A percentile compares a stretch with the other conserved stretches of the same genome.
These are phyloP conservation scores for Emys orbicularis DNA, from an alignment of 2,797 vertebrate species.

Conservation along the genomic window DNA sequence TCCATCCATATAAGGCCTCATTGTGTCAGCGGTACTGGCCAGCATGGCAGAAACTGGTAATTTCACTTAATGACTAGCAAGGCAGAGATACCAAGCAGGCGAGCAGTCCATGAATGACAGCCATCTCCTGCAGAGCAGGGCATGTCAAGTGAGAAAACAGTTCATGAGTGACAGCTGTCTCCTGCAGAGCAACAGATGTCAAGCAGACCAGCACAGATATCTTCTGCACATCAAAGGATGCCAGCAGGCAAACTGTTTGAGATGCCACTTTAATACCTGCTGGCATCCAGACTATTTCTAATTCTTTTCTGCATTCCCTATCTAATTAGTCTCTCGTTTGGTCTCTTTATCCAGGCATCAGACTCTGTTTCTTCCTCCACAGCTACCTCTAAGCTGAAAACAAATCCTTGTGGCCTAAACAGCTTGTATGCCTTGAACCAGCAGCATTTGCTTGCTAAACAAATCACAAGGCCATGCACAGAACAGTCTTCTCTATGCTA, in stretches of 20 bases:
- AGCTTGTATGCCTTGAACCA: background rate
- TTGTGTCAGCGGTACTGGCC: background rate
- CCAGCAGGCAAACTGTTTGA: slow-evolving; percentile 7
- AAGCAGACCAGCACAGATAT: background rate
- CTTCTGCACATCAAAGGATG: background rate
- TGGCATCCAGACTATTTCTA: background rate
- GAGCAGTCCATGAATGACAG: slow-evolving; percentile 32
- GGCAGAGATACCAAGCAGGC: slow-evolving; percentile 16
- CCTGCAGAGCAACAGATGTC: background rate
- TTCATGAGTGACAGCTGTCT: slow-evolving; percentile 37
- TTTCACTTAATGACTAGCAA: slow-evolving; percentile 15
- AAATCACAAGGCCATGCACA: background rate
- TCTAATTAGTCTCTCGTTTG: background rate
- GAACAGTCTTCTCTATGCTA: background rate
- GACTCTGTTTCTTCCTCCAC: background rate
- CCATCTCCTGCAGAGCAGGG: background rate
- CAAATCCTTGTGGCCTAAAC: background rate
- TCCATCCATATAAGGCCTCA: background rate
- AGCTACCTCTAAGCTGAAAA: background rate
- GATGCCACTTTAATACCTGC: background rate
- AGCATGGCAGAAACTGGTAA: background rate
- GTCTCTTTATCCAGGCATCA: background rate
- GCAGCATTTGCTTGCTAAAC: background rate
- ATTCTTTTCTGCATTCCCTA: background rate
- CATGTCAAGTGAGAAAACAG: background rate